A percentile compares a stretch with the other conserved stretches of the same genome.
phyloP scores from a whole-genome alignment of 2,888 invertebrate species.

The Cerastoderma edule region DNA sequence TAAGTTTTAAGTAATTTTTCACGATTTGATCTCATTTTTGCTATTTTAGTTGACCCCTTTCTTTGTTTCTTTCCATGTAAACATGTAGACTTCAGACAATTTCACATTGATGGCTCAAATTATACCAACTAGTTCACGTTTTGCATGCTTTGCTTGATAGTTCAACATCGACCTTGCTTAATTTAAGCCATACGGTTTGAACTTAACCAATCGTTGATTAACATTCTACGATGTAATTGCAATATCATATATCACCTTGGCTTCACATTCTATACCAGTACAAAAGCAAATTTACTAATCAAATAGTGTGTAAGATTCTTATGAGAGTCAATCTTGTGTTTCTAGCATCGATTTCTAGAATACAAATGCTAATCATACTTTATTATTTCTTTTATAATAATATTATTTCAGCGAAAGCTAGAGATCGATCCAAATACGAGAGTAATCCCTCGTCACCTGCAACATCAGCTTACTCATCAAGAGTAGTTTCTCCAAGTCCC shows the following conservation, averaged over 20 bases:
- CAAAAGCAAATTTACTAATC: not conserved
- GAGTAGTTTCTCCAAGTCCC: not conserved
- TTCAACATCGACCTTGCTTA: not conserved
- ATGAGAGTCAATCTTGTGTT: not conserved
- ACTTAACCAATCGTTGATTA: too few relatives aligned
- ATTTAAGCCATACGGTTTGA: too few relatives aligned
- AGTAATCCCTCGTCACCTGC: too few relatives aligned
- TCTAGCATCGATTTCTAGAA: too few relatives aligned
- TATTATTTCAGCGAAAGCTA: not conserved
- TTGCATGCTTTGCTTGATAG: not conserved
- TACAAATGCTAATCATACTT: too few relatives aligned
- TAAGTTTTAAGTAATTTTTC: not conserved
- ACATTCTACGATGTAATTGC: too few relatives aligned
- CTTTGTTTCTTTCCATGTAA: too few relatives aligned
- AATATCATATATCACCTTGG: not conserved
- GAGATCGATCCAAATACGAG: too few relatives aligned
- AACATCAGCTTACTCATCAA: too few relatives aligned
- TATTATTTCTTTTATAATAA: too few relatives aligned
- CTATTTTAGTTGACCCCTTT: not conserved
- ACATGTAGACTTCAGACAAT: not conserved
- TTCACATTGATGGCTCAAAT: not conserved
- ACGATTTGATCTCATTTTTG: not conserved
- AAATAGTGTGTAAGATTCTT: not conserved
- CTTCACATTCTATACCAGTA: not conserved
- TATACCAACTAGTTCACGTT: not conserved